Base-by-base conservation (phyloP, 2,888 invertebrate genomes). In the Ochropleura leucogaster region DNA sequence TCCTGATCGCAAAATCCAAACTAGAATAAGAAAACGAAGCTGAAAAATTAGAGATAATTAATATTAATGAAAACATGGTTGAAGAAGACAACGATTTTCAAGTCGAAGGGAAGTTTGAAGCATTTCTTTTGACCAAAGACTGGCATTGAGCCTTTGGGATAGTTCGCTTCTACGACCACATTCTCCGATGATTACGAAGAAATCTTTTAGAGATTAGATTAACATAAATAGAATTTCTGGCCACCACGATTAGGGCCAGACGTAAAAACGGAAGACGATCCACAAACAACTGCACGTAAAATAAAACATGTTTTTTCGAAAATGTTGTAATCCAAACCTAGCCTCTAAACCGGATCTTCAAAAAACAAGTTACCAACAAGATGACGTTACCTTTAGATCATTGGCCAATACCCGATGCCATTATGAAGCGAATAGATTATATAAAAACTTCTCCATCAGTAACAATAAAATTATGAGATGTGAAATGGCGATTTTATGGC, bases 371-470 rank as follows among this genome's bases (percentile, higher is more conserved):
- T 46, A 68, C 12, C 3, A 12, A 62, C 40, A 62, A 68, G 46
- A 57, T 66, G 44, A 62, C 16, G 20, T 68, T 57, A 42, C 49
- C 16, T 63, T 2, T 20, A 66, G 59, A 42, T 62, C 55, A 57
- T 55, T 55, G 40, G 20, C 53, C 14, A 55, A 65, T 68, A 75
- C 59, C 40, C 9, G 59, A 49, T 65, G 67, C 30, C 30, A 30
- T 49, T 64, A 53, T 40, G 16, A 49, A 16, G 30, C 16, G 14
- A 51, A 67, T 42, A 80, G 64, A 75, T 79, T 49, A 74, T 53
- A 59, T 42, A 63, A 64, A 68, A 68, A 51, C 18, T n/a, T 53
- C n/a, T 42, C 16, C 20, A 47, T 47, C 42, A 63, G 5, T 30
- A 63, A 20, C 9, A 47, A 44, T 7, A 14, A 68, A 30, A 70